Evolutionary conservation across 1,140 invertebrate genomes (phyloP).

Genomic region (Bombus pyrosoma): DNA sequence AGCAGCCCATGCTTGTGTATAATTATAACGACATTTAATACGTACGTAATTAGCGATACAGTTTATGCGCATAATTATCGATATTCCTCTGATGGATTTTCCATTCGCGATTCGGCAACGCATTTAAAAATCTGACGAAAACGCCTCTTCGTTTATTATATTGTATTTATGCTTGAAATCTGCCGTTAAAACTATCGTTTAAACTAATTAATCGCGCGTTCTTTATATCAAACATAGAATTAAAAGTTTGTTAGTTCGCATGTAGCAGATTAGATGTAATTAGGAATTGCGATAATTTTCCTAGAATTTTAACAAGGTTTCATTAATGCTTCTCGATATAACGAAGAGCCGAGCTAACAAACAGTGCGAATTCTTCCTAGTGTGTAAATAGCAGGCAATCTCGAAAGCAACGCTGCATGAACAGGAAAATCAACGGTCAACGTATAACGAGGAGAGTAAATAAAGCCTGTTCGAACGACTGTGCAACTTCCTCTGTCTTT

Average conservation of each 20-base stretch:
- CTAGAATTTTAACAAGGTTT: neutral
- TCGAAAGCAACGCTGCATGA: neutral
- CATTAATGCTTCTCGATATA: neutral
- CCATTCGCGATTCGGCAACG: neutral
- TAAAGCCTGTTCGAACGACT: constrained; percentile 13
- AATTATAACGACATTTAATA: constrained; percentile 43
- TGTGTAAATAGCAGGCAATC: neutral
- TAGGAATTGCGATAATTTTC: no score
- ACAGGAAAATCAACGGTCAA: constrained; percentile 13
- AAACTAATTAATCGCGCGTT: no score
- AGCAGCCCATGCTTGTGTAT: neutral
- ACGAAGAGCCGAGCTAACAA: neutral
- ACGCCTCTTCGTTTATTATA: no score
- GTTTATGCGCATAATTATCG: constrained; percentile 34
- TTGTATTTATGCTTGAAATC: no score
- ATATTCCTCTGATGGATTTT: constrained; percentile 16
- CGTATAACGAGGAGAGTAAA: constrained; percentile 14
- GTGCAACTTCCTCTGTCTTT: neutral
- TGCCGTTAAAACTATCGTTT: no score
- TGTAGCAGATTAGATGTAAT: no score
- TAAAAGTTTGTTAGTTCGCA: neutral
- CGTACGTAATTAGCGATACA: constrained; percentile 43
- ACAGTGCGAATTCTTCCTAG: neutral
- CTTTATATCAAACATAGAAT: neutral
- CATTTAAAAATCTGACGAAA: neutral